phyloP scores from a whole-genome alignment of 2,888 invertebrate species.

The Camponotus fellah region DNA sequence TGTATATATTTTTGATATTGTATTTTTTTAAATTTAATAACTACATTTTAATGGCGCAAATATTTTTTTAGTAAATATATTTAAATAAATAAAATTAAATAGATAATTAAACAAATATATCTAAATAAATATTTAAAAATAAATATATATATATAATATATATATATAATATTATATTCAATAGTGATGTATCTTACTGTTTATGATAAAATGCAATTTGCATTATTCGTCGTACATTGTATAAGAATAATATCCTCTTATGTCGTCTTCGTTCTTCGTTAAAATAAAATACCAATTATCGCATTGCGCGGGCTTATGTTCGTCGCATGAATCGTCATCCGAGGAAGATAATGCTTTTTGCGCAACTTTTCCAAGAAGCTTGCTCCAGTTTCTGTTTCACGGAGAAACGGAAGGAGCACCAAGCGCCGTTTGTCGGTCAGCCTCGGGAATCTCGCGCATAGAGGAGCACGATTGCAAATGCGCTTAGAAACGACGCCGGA shows the following conservation, averaged over 20 bases:
- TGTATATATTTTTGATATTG: no score
- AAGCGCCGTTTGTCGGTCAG: conserved; percentile 53
- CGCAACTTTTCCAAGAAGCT: conserved; percentile 40
- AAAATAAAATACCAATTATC: conserved; percentile 21
- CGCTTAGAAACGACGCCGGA: conserved; percentile 69
- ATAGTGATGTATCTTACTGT: background rate
- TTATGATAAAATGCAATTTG: background rate
- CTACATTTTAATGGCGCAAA: no score
- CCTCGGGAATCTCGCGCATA: conserved; percentile 53
- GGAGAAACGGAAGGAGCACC: conserved; percentile 24
- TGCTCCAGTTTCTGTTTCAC: conserved; percentile 43
- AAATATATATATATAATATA: no score
- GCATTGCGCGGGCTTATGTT: conserved; percentile 27
- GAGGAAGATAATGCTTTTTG: conserved; percentile 31
- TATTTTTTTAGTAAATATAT: no score
- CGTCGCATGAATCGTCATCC: background rate
- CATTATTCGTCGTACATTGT: background rate
- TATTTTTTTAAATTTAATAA: no score
- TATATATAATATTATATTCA: no score
- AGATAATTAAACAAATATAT: no score
- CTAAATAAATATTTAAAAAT: no score
- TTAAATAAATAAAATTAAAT: no score
- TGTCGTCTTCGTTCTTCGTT: conserved; percentile 13
- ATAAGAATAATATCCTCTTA: background rate
- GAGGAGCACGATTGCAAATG: conserved; percentile 66